Conservation (phyloP, 23 tunicate species). For the Clavelina lepadiformis region DNA sequence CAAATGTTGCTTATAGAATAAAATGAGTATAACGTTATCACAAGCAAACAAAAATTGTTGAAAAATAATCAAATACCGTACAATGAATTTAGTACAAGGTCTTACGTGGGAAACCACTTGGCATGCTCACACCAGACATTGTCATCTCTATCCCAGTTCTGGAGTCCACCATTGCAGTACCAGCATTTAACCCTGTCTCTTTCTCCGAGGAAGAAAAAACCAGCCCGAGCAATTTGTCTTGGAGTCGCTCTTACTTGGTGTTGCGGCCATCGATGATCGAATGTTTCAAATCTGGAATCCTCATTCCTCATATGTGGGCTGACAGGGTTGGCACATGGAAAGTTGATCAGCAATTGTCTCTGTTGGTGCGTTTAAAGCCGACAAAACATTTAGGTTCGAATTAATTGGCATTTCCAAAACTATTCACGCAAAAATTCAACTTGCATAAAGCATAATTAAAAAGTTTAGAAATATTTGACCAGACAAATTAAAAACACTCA, state of each 20-base stretch:
- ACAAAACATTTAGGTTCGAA: too few species aligned
- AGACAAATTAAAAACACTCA: too few species aligned
- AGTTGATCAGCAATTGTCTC: slow-evolving; percentile 27
- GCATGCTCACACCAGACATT: slow-evolving; percentile 80
- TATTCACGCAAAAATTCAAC: too few species aligned
- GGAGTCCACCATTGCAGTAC: slow-evolving; percentile 65
- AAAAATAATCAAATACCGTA: too few species aligned
- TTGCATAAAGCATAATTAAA: too few species aligned
- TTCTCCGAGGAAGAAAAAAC: slow-evolving; percentile 69
- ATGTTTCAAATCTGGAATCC: slow-evolving; percentile 37
- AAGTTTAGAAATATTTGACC: too few species aligned
- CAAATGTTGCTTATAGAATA: too few species aligned
- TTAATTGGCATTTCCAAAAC: too few species aligned
- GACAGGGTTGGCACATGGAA: slow-evolving; percentile 52
- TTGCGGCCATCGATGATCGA: slow-evolving; percentile 50
- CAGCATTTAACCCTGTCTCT: slow-evolving; percentile 63
- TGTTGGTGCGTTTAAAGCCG: too few species aligned
- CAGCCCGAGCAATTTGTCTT: slow-evolving; percentile 63
- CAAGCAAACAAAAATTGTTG: too few species aligned
- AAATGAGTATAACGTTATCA: too few species aligned
- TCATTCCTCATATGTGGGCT: slow-evolving; percentile 65
- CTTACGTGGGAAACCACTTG: slow-evolving; percentile 80
- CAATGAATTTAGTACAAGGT: too few species aligned
- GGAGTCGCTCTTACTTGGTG: slow-evolving; percentile 42
- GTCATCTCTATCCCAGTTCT: slow-evolving; percentile 75